Evolutionary conservation across 2,888 invertebrate genomes (phyloP), one percentile per base, ranked within the genome.

Genomic region (Philereme vetulata): DNA sequence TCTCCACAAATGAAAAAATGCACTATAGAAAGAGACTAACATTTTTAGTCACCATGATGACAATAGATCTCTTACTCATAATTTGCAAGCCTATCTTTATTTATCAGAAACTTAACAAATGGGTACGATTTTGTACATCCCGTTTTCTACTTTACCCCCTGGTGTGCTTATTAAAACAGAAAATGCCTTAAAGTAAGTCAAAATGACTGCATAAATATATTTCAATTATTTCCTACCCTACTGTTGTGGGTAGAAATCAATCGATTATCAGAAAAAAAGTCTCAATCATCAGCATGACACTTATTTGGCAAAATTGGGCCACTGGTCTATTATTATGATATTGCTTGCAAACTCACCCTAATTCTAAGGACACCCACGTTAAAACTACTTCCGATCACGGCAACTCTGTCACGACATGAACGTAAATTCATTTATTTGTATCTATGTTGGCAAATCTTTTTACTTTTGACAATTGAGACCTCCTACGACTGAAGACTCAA

Each of bases 311-410:
- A 74, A 77, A 74, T 74, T 70, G 64, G 68, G 60, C 72, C 68
- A 77, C 72, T 76, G 64, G 69, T 62, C 73, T 71, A 79, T 76
- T 73, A 77, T 79, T 76, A 58, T 10, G 34, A 72, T 71, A 75
- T 72, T 74, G 78, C 75, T 74, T 72, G 68, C 66, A 67, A 65
- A 61, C 62, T 57, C 55, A 65, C 66, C 65, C 68, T 67, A 77
- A 74, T 74, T 68, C 68, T 57, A 59, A 59, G 78, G 74, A 78
- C 78, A 79, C 78, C 75, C 74, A 75, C 68, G 71, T 68, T 62
- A 51, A 79, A 75, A 86, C 85, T 77, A 80, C 85, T 86, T 87
- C 85, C 85, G 85, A 87, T 86, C 87, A 88, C 86, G 88, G 69
- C 74, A 73, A 53, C 59, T 66, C 74, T 74, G 72, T 71, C 74